These are phyloP conservation scores for Trilocha varians DNA, from an alignment of 2,888 invertebrate species.

Conservation along the genomic window DNA sequence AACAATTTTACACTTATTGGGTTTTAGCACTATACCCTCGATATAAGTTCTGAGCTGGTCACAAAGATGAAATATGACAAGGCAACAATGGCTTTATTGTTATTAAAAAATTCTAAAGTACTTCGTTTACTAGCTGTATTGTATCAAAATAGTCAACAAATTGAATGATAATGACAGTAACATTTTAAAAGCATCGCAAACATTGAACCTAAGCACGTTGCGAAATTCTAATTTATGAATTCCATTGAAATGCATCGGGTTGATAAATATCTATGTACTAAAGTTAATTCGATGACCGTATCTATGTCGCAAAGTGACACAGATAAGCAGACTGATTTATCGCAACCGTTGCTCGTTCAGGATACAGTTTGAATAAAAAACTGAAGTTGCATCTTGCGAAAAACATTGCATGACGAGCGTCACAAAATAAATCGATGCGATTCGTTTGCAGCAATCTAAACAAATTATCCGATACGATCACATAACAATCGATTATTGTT, in stretches of 20 bases:
- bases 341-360: constrained; percentile 15
- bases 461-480: constrained; percentile 33
- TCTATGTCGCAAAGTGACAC: constrained; percentile 8
- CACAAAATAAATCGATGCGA: constrained; percentile 29
- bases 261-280: constrained; percentile 1
- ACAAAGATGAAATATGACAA: too few species aligned
- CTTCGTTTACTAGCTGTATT: too few species aligned
- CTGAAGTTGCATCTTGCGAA: constrained; percentile 42
- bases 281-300: not conserved
- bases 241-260: not conserved
- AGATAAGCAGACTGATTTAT: constrained; percentile 9
- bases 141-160: too few species aligned
- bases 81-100: too few species aligned
- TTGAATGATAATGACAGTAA: too few species aligned
- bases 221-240: not conserved
- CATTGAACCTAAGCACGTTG: too few species aligned
- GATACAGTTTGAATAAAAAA: constrained; percentile 41
- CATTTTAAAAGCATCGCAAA: too few species aligned
- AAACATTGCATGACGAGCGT: constrained; percentile 36
- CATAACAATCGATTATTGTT: constrained; percentile 27
- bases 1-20: too few species aligned
- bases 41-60: too few species aligned
- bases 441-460: constrained; percentile 18
- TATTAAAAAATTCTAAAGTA: too few species aligned
- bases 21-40: too few species aligned